Base-by-base conservation (phyloP, 2,113 vertebrate species). In the Illadopsis cleaveri region DNA sequence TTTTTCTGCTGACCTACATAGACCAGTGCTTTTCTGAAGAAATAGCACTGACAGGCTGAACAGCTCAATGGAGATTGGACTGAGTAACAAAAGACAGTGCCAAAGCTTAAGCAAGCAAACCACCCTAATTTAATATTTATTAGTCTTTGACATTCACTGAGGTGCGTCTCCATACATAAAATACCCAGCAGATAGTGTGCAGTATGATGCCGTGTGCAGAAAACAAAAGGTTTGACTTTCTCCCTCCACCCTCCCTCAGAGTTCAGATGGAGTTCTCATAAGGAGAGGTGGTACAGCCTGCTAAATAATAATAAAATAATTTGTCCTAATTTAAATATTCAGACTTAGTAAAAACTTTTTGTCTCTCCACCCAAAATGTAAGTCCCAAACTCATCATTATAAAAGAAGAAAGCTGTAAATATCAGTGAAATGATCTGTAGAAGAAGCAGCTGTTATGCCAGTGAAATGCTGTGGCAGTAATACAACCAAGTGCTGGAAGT, bases 81-180 rank as follows among this genome's bases (percentile, higher is more conserved):
- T 89, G 15, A 3, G 50, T 82, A 93, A 72, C 12, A 4, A 65
- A 93, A 68, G 33, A 60, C 4, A 2, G 21, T 80, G 66, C 62
- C 71, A 81, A 93, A 62, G 64, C 72, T 86, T 70, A 83, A 96
- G 80, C 66, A 94, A 85, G 87, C 48, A 79, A 78, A 79, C 78
- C 70, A 44, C 70, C 45, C 75, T 94, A 51, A 78, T 89, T 80
- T 80, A 95, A 88, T 95, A 91, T 91, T 89, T 90, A 84, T 81
- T 78, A 82, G 33, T 75, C 80, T 82, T 85, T 89, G 93, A 77
- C 91, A 51, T 92, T 93, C 75, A 45, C 27, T 53, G 80, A 78
- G 24, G 38, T 89, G 75, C 23, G 2, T 90, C 86, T 94, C 60
- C 38, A 14, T 31, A 84, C 80, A 73, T 89, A 86, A 77, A 73